Evolutionary conservation across 2,888 invertebrate species (phyloP).

Genomic region (Melanostoma scalare): DNA sequence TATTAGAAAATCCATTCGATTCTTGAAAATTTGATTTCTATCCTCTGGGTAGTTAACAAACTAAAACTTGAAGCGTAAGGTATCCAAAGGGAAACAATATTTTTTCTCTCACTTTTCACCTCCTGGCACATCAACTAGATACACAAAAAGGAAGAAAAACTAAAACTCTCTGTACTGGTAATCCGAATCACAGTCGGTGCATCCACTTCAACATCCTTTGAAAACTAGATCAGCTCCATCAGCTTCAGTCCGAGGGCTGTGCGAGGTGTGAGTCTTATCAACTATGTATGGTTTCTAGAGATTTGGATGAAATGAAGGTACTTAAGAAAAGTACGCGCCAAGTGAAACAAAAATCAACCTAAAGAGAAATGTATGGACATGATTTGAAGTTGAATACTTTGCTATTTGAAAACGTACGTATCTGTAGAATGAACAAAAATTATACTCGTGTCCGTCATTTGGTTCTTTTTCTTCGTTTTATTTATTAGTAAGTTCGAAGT

Average conservation of each 20-base stretch:
- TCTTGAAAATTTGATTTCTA: conserved; percentile 42
- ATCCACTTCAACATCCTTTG: neutral
- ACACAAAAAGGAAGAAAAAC: neutral
- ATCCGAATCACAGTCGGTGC: conserved; percentile 10
- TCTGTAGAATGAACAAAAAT: conserved; percentile 49
- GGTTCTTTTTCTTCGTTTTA: conserved; percentile 25
- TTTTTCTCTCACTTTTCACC: conserved; percentile 25
- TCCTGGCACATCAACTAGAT: conserved; percentile 22
- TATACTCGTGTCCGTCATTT: conserved; percentile 37
- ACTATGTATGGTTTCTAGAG: neutral
- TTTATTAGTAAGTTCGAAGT: conserved; percentile 56
- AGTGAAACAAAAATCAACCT: conserved; percentile 12
- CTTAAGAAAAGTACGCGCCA: conserved; percentile 17
- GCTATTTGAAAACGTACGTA: conserved; percentile 28
- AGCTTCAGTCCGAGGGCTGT: neutral
- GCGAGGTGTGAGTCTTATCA: conserved; percentile 20
- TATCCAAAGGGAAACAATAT: too few relatives aligned
- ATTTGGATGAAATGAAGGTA: conserved; percentile 27
- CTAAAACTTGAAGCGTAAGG: too few relatives aligned
- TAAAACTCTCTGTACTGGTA: conserved; percentile 5
- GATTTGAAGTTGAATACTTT: conserved; percentile 55
- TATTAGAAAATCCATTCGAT: conserved; percentile 24
- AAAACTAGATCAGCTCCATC: conserved; percentile 41
- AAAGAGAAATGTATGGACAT: conserved; percentile 41
- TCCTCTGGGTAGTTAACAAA: neutral